A percentile compares a stretch with the other conserved stretches of the same genome.
Conservation (phyloP, 2,888 invertebrate species). For the Drosophila putrida region DNA sequence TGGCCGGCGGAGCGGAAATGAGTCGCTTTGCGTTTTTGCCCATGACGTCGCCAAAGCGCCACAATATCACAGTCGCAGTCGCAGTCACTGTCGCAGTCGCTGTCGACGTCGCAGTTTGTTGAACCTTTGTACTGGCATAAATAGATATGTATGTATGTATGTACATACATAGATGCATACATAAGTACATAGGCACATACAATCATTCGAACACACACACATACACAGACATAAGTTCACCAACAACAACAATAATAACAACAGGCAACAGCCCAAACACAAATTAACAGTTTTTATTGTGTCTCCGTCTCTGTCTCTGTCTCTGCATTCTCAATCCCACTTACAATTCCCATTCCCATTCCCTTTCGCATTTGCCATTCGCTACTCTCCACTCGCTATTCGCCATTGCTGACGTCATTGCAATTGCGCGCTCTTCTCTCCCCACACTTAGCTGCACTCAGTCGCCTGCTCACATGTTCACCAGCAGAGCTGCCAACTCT, state of each 20-base stretch:
- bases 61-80: slow-evolving; percentile 38
- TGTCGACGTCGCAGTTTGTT: slow-evolving; percentile 65
- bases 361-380: slow-evolving; percentile 10
- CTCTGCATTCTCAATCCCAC: slow-evolving; percentile 13
- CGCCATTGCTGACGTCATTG: slow-evolving; percentile 60
- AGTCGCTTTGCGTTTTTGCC: slow-evolving; percentile 53
- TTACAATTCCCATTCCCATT: slow-evolving; percentile 13
- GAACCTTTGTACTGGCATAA: slow-evolving; percentile 66
- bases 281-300: slow-evolving; percentile 70
- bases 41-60: slow-evolving; percentile 48
- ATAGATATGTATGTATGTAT: slow-evolving; percentile 37
- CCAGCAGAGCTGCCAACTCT: too few species aligned
- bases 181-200: too few species aligned
- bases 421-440: slow-evolving; percentile 23
- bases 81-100: slow-evolving; percentile 41
- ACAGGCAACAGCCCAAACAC: slow-evolving; percentile 40
- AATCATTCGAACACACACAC: too few species aligned
- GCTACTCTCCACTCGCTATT: slow-evolving; percentile 44
- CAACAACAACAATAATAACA: slow-evolving; percentile 25
- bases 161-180: neutral
- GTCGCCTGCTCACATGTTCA: neutral
- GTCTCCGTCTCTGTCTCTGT: slow-evolving; percentile 4
- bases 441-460: slow-evolving; percentile 12
- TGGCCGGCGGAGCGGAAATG: slow-evolving; percentile 60
- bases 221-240: too few species aligned